phyloP scores from a whole-genome alignment of 2,797 vertebrate species.

The Gallirallus australis region DNA sequence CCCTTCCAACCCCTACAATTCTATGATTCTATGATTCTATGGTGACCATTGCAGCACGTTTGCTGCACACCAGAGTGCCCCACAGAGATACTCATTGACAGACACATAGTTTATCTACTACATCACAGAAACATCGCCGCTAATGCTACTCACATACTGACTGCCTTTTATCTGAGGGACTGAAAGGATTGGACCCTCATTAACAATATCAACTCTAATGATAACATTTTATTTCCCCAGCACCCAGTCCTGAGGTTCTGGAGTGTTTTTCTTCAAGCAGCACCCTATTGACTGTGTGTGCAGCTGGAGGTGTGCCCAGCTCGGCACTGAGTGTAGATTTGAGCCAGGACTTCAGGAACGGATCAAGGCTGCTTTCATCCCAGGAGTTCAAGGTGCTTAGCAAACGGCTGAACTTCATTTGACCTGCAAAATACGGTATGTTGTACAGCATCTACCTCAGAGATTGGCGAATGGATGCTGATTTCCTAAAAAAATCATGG shows the following conservation, averaged over 20 bases:
- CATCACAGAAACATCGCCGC: not conserved
- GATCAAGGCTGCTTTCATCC: not conserved
- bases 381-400: not conserved
- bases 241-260: not conserved
- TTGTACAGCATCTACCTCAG: not conserved
- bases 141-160: fast-evolving
- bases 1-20: too few relatives aligned
- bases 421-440: not conserved
- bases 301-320: not conserved
- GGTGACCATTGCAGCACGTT: not conserved
- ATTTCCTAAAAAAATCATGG: not conserved
- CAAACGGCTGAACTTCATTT: not conserved
- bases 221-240: not conserved
- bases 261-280: not conserved
- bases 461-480: not conserved
- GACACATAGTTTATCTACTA: not conserved
- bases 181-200: not conserved
- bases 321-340: fast-evolving
- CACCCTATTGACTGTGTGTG: not conserved
- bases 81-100: not conserved
- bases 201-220: fast-evolving
- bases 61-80: not conserved
- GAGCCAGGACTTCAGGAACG: not conserved
- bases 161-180: fast-evolving
- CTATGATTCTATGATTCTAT: too few relatives aligned